phyloP scores from a whole-genome alignment of 1,140 invertebrate genomes.

The Tetramorium parvispinum region DNA sequence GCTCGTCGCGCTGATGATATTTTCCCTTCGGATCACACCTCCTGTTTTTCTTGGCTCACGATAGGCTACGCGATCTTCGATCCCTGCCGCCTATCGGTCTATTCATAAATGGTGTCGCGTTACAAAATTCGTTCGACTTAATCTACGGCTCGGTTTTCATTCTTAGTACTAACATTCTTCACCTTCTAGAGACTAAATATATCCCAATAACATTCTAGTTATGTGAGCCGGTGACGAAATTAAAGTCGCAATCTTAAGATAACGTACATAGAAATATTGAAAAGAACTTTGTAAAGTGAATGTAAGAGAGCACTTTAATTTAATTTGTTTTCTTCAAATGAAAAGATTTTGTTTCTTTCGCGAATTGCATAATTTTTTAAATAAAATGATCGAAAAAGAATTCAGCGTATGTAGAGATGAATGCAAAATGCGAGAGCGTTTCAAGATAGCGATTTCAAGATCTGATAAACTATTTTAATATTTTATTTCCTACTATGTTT shows the following conservation, averaged over 20 bases:
- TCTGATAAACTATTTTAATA: slow-evolving; percentile 12
- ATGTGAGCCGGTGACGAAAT: background rate
- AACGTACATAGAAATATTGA: background rate
- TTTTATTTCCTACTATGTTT: background rate
- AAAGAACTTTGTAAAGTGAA: background rate
- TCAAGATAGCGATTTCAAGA: background rate
- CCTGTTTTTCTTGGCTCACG: slow-evolving; percentile 32
- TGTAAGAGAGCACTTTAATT: background rate
- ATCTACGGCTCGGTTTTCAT: background rate
- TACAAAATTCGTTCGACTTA: slow-evolving; percentile 52
- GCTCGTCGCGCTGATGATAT: background rate
- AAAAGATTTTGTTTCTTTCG: background rate
- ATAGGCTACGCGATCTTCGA: background rate
- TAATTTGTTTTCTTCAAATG: background rate
- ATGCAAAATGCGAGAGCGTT: background rate
- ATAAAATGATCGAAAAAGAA: background rate
- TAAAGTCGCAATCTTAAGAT: background rate
- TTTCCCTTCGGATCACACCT: background rate
- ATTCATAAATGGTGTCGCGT: slow-evolving; percentile 55
- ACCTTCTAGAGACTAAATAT: background rate
- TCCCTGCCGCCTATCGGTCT: background rate
- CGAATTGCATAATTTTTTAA: background rate
- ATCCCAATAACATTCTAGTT: background rate
- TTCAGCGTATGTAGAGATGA: background rate
- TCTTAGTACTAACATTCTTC: slow-evolving; percentile 10